Evolutionary conservation across 2,888 invertebrate species (phyloP).

Genomic region (Stictocephala bisonia): DNA sequence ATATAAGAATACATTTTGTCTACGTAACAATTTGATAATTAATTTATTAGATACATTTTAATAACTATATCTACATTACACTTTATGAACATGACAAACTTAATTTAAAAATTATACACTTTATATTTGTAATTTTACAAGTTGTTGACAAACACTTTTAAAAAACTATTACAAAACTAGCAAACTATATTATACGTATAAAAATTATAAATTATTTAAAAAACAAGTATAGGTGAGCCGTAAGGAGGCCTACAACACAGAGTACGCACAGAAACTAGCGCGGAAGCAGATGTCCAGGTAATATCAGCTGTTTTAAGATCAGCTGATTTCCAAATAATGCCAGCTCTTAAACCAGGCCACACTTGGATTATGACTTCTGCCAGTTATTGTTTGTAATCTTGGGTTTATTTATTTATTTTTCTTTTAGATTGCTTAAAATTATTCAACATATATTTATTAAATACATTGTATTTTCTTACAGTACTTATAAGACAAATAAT

Average conservation of each 20-base stretch:
- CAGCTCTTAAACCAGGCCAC: no score
- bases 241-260: constrained; percentile 45
- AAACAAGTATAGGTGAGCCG: constrained; percentile 43
- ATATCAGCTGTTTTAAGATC: no score
- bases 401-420: no score
- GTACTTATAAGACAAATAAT: no score
- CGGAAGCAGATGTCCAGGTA: constrained; percentile 10
- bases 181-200: constrained; percentile 65
- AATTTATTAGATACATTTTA: constrained; percentile 48
- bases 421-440: no score
- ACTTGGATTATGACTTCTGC: no score
- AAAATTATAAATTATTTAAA: constrained; percentile 51
- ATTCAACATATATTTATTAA: no score
- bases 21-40: constrained; percentile 47
- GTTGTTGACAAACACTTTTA: constrained; percentile 61
- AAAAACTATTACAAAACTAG: constrained; percentile 72
- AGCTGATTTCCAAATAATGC: no score
- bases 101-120: constrained; percentile 48
- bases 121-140: constrained; percentile 38
- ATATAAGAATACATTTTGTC: constrained; percentile 18
- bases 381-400: no score
- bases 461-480: no score
- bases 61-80: constrained; percentile 46
- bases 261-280: constrained; percentile 38
- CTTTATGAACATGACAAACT: constrained; percentile 45